phyloP scores from a whole-genome alignment of 2,888 invertebrate genomes.

The Sepioteuthis lessoniana region DNA sequence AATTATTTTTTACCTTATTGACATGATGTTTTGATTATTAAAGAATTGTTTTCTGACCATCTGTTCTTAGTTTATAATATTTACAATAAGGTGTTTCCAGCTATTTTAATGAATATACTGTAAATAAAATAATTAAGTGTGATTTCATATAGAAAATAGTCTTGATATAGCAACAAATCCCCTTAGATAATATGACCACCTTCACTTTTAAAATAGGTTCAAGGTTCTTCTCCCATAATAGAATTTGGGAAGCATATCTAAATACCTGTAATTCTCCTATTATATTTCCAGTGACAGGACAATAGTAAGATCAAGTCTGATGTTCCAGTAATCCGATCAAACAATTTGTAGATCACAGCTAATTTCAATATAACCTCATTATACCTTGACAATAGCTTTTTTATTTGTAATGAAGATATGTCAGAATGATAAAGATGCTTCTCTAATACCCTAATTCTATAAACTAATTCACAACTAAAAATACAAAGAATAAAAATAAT shows the following conservation, averaged over 20 bases:
- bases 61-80: not conserved
- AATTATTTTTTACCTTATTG: not conserved
- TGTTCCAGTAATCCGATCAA: not conserved
- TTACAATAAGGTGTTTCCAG: not conserved
- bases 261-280: not conserved
- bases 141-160: not conserved
- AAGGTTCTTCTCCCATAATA: not conserved
- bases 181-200: not conserved
- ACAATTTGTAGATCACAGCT: not conserved
- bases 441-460: not conserved
- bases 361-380: not conserved
- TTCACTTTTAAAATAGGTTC: not conserved
- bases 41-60: not conserved
- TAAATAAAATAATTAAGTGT: not conserved
- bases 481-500: not conserved
- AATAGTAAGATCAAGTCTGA: constrained; percentile 16
- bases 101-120: not conserved
- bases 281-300: not conserved
- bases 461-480: not conserved
- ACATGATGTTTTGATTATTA: not conserved
- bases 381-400: constrained; percentile 8
- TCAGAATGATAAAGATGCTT: not conserved
- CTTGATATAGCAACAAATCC: not conserved
- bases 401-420: constrained; percentile 18
- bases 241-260: constrained; percentile 37